A percentile compares a stretch with the other conserved stretches of the same genome.
phyloP scores from a whole-genome alignment of 2,113 vertebrate genomes.

The Oryzias javanicus region DNA sequence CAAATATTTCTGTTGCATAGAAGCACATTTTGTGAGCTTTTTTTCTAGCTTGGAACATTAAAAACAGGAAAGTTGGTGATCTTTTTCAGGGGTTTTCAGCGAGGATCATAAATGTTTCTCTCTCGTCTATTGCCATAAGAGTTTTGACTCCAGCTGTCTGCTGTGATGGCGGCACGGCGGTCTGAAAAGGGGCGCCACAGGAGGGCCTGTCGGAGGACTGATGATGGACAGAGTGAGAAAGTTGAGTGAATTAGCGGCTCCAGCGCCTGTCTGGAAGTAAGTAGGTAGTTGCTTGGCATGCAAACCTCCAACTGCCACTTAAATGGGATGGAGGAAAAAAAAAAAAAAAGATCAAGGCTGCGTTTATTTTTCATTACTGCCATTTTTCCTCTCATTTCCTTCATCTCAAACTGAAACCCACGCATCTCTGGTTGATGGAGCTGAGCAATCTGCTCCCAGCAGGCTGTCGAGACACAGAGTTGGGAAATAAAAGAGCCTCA shows the following conservation, averaged over 20 bases:
- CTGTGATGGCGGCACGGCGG: conserved; percentile 17
- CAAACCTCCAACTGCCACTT: conserved; percentile 47
- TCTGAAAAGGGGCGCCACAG: conserved; percentile 34
- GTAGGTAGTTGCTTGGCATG: conserved; percentile 56
- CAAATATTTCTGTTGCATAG: no score
- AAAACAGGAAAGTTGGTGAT: no score
- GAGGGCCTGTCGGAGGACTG: conserved; percentile 38
- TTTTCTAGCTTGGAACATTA: no score
- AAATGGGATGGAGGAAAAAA: conserved; percentile 3
- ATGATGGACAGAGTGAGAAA: conserved; percentile 10
- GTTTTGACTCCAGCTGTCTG: neutral
- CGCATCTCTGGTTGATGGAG: conserved; percentile 1
- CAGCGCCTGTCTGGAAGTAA: conserved; percentile 22
- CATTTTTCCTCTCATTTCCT: conserved; percentile 19
- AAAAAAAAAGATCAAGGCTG: neutral
- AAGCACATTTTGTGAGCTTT: no score
- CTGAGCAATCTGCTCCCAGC: conserved; percentile 46
- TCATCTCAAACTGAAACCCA: conserved; percentile 4
- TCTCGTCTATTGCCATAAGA: no score
- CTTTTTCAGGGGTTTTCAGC: no score
- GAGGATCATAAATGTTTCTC: no score
- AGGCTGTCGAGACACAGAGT: conserved; percentile 21
- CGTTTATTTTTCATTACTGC: neutral
- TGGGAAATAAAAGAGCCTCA: conserved; percentile 26
- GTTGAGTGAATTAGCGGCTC: conserved; percentile 33